Percentiles rank a stretch among this genome's conserved stretches.
These are phyloP conservation scores for Germaria angustata DNA, from an alignment of 2,888 invertebrate genomes.

Conservation along the genomic window DNA sequence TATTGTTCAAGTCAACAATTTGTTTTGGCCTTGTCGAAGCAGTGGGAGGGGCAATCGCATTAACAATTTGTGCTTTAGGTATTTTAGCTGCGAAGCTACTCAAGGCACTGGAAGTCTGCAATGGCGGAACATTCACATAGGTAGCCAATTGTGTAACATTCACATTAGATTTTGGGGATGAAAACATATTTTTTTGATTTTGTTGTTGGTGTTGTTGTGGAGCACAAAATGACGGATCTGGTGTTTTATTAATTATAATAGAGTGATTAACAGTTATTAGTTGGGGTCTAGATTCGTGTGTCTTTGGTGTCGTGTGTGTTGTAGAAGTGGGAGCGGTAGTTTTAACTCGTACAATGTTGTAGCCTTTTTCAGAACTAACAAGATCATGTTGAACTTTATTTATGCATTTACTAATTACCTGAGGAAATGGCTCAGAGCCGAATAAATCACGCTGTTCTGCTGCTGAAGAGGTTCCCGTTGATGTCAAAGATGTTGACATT, in stretches of 20 bases:
- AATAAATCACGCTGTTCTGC: conserved; percentile 76
- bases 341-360: conserved; percentile 65
- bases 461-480: not conserved
- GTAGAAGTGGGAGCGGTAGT: conserved; percentile 45
- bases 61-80: conserved; percentile 45
- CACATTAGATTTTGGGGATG: conserved; percentile 32
- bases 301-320: conserved; percentile 43
- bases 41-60: conserved; percentile 46
- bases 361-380: conserved; percentile 57
- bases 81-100: conserved; percentile 13
- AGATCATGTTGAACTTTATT: conserved; percentile 39
- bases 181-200: conserved; percentile 10
- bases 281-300: conserved; percentile 68
- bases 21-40: conserved; percentile 13
- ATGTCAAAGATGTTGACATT: conserved; percentile 24
- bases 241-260: conserved; percentile 79
- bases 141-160: conserved; percentile 49
- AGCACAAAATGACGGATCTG: conserved; percentile 71
- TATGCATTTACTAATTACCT: conserved; percentile 77
- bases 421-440: conserved; percentile 79
- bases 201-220: conserved; percentile 41
- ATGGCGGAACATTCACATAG: conserved; percentile 63
- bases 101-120: conserved; percentile 1
- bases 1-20: conserved; percentile 25
- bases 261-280: conserved; percentile 79